Base-by-base conservation (phyloP, 2,797 vertebrate species). In the Clamator glandarius region DNA sequence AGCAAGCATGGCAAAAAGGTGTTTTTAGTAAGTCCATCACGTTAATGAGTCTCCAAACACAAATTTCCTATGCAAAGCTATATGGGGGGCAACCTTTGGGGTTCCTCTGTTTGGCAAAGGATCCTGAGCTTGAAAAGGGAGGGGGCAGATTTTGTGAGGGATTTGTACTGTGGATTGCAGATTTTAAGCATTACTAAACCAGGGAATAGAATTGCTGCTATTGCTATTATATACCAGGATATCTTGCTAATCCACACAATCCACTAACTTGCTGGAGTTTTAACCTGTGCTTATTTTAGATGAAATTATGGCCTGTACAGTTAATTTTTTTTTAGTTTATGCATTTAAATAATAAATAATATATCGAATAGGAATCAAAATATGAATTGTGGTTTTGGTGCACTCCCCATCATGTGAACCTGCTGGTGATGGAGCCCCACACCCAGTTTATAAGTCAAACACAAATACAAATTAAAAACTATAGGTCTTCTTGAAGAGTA, bases 161-260 rank as follows among this genome's bases (percentile, higher is more conserved):
- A 91, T 95, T 96, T 96, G 46, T 50, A 35, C 84, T 82, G 90
- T 46, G 84, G 63, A 79, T 79, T 92, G 88, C 70, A 87, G 88
- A 76, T 95, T 93, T 96, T 93, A 84, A 87, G 93, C 84, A n/a
- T 86, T 80, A 82, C 77, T 96, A 87, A 96, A 92, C 31, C 25
- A 9, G 59, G 70, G 90, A 90, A 87, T 28, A 84, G 54, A 88
- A 96, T 39, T 82, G 67, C 92, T 84, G 77, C 86, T 89, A 39
- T 86, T 93, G 80, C 90, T 91, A 7, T 95, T 92, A 84, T 77
- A 14, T 92, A 94, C 44, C 70, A 87, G 93, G 86, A 67, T 93
- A 74, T 95, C 66, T 67, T 84, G 64, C 84, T 95, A 95, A 96
- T 95, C 90, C 90, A 76, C 2, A 0, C 84, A 95, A 95, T 92